Evolutionary conservation across 30 jellyfish, hydroid and myxozoan species (phyloP), one percentile per base, ranked within the genome.

Genomic region (Aurelia coerulea): DNA sequence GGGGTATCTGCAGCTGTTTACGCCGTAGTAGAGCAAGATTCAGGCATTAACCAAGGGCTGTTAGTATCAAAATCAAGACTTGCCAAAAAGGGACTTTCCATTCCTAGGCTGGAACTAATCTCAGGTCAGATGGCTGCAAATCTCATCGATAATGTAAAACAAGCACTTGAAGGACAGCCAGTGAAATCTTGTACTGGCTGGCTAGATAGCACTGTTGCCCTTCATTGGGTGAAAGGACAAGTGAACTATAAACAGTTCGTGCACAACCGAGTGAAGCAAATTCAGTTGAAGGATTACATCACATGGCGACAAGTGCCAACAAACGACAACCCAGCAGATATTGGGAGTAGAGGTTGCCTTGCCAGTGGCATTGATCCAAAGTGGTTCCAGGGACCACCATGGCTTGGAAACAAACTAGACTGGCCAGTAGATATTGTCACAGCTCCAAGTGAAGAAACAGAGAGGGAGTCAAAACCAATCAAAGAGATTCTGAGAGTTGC

Each of bases 351-450:
- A 23, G 78, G 96, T 32, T 54, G 84, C 49, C 35, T 31, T 10
- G 86, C 65, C 5, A 34, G 62, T 41, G 54, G 78, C 65, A 42
- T 87, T 39, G 51, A 29, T 3, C 39, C 19, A 35, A 23, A 31
- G 14, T 87, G 96, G 96, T 64, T n/a, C 41, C 42, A 77, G 50
- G 95, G 95, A 10, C 92, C 92, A 42, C 29, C 60, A 23, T 86
- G 95, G 95, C 65, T 68, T 29, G 6, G 18, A n/a, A 33, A 70
- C 35, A 42, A 82, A 41, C 15, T 18, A 1, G 65, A 67, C 23
- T 82, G 92, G 92, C 95, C 95, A 42, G 19, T 5, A 10, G 86
- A 60, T 31, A 60, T 53, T 52, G 59, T n/a, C 17, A 53, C 75
- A 74, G 23, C 23, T 17, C n/a, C 46, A 18, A 42, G 23, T n/a